phyloP scores from a whole-genome alignment of 92 coral and sea anemone genomes.

The Hydrozoanthus gracilis region DNA sequence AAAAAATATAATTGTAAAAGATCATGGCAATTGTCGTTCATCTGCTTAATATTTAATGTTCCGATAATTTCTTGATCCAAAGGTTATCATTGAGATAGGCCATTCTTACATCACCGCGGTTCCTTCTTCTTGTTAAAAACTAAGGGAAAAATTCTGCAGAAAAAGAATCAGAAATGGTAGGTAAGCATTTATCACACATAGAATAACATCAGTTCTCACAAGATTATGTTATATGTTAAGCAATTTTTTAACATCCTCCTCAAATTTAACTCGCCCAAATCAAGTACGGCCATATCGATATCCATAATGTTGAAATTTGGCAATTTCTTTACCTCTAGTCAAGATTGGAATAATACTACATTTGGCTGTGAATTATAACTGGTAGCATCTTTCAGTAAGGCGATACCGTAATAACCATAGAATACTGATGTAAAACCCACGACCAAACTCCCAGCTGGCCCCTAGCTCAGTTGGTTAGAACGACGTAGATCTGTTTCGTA shows the following conservation, averaged over 20 bases:
- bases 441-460: background rate
- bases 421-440: background rate
- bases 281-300: background rate
- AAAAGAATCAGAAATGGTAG: conserved; percentile 33
- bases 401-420: background rate
- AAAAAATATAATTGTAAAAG: background rate
- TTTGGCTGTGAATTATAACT: background rate
- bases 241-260: background rate
- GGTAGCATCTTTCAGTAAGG: background rate
- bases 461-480: background rate
- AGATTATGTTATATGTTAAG: background rate
- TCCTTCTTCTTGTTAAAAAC: conserved; percentile 43
- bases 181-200: background rate
- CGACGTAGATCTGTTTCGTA: no score
- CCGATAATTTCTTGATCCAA: conserved; percentile 45
- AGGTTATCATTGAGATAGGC: conserved; percentile 52
- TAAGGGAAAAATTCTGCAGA: conserved; percentile 34
- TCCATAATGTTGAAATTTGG: background rate
- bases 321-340: background rate
- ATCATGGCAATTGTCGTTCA: background rate
- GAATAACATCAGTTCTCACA: background rate
- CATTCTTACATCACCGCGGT: conserved; percentile 69
- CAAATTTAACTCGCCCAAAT: background rate
- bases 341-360: background rate
- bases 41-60: conserved; percentile 62